Conservation (phyloP, 2,888 invertebrate genomes). For the Elmis aenea region DNA sequence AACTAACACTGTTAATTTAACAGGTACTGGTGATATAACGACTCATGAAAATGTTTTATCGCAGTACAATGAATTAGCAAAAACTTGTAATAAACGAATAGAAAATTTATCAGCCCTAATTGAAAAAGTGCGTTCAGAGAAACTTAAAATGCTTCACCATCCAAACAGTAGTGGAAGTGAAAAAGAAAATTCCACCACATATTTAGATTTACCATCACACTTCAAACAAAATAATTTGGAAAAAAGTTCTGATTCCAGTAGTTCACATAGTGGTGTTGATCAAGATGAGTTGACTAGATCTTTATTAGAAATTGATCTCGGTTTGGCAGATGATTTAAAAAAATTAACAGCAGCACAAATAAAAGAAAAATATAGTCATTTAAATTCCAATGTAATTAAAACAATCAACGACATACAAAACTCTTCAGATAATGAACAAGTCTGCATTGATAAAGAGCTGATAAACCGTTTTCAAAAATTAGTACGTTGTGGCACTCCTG, state of each 20-base stretch:
- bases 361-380: conserved; percentile 1
- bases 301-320: conserved; percentile 36
- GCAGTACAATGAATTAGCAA: conserved; percentile 51
- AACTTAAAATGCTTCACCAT: conserved; percentile 45
- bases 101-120: conserved; percentile 53
- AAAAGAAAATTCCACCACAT: conserved; percentile 35
- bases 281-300: conserved; percentile 23
- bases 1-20: neutral
- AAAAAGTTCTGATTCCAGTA: neutral
- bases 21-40: neutral
- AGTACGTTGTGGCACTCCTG: neutral
- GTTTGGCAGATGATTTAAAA: conserved; percentile 32
- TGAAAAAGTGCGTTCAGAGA: conserved; percentile 55
- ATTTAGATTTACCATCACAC: conserved; percentile 33
- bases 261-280: conserved; percentile 25
- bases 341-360: conserved; percentile 20
- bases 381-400: conserved; percentile 1
- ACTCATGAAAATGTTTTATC: conserved; percentile 8
- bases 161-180: conserved; percentile 40
- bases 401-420: conserved; percentile 1
- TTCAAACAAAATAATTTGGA: conserved; percentile 6
- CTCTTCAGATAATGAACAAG: neutral
- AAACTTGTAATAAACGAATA: conserved; percentile 53
- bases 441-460: conserved; percentile 9
- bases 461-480: conserved; percentile 9